Conservation (phyloP, 2,888 invertebrate species). For the Cyrtodaria siliqua region DNA sequence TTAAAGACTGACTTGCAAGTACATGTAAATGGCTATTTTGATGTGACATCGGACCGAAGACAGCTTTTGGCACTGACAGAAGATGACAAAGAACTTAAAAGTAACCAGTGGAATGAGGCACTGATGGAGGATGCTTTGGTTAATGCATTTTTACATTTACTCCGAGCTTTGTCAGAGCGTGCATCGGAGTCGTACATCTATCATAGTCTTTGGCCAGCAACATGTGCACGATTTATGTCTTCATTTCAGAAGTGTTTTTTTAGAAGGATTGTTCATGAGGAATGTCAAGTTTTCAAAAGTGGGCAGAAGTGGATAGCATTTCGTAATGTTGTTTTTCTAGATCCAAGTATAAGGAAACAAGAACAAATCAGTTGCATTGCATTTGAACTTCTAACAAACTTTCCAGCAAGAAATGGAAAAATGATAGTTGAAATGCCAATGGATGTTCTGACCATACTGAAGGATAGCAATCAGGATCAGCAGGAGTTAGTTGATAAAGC, state of each 20-base stretch:
- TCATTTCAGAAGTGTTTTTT: constrained; percentile 2
- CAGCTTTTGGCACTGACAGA: constrained; percentile 69
- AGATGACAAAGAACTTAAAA: constrained; percentile 74
- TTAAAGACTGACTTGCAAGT: constrained; percentile 72
- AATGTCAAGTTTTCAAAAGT: constrained; percentile 1
- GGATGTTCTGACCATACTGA: not conserved
- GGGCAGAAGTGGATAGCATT: constrained; percentile 10
- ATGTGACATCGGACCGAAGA: constrained; percentile 78
- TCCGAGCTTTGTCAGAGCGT: constrained; percentile 17
- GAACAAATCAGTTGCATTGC: constrained; percentile 14
- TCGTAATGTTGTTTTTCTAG: constrained; percentile 22
- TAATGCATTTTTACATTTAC: constrained; percentile 48
- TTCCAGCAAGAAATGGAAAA: not conserved
- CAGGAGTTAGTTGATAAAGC: not conserved
- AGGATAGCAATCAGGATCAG: constrained; percentile 7
- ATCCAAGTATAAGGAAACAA: constrained; percentile 21
- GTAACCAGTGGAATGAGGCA: constrained; percentile 55
- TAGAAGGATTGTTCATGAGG: not conserved
- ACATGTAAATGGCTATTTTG: constrained; percentile 82
- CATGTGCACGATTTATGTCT: too few relatives aligned
- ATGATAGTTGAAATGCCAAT: constrained; percentile 18
- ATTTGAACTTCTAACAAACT: not conserved
- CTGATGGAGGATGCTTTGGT: constrained; percentile 56
- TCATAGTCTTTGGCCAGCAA: too few relatives aligned
- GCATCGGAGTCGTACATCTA: too few relatives aligned